A percentile compares a stretch with the other conserved stretches of the same genome.
phyloP scores from a whole-genome alignment of 1,140 invertebrate genomes.

The Bombus sylvicola region DNA sequence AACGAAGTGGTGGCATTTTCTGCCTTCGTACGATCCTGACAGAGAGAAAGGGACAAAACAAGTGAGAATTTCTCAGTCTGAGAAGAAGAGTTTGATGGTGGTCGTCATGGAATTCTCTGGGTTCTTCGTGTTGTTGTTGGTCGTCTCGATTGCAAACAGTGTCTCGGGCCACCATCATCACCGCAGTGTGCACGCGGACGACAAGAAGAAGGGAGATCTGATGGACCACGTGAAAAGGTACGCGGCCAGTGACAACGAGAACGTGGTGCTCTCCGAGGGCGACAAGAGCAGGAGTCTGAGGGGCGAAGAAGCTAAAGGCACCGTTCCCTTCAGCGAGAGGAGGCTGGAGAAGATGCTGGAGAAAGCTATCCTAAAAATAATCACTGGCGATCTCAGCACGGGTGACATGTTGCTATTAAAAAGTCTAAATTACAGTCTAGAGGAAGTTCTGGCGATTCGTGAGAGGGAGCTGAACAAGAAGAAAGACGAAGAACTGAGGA shows the following conservation, averaged over 20 bases:
- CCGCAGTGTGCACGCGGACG: conserved; percentile 38
- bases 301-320: conserved; percentile 47
- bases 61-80: neutral
- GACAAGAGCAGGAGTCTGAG: conserved; percentile 27
- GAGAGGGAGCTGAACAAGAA: conserved; percentile 73
- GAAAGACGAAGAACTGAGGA: conserved; percentile 62
- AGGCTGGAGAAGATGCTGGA: conserved; percentile 79
- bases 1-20: neutral
- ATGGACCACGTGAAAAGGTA: conserved; percentile 24
- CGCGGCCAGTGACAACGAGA: conserved; percentile 16
- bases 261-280: neutral
- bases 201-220: conserved; percentile 34
- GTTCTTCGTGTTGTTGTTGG: conserved; percentile 44
- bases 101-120: conserved; percentile 31
- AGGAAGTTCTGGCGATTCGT: conserved; percentile 77
- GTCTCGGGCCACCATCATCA: conserved; percentile 48
- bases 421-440: conserved; percentile 78
- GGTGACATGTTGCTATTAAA: conserved; percentile 76
- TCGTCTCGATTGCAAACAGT: conserved; percentile 4
- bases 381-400: conserved; percentile 75
- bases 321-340: conserved; percentile 69
- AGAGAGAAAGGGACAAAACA: too few species aligned
- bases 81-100: too few species aligned
- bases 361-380: conserved; percentile 79
- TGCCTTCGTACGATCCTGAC: too few species aligned